These are phyloP conservation scores for Schizopygopsis malacanthus DNA, from an alignment of 2,797 vertebrate genomes.

Conservation along the genomic window DNA sequence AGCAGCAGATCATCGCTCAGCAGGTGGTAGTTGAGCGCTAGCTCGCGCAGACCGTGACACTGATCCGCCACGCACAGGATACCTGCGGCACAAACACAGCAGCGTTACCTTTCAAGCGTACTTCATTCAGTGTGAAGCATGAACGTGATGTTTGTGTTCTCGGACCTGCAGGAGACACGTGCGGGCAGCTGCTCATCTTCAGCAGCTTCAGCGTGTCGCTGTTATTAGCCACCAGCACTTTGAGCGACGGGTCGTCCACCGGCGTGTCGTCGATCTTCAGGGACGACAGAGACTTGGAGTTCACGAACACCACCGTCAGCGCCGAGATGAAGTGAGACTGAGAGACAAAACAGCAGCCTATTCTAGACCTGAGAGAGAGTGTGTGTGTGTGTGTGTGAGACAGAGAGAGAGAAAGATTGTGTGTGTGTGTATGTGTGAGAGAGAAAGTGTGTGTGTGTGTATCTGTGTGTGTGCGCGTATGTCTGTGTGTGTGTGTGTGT, in stretches of 20 bases:
- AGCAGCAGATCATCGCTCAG: conserved; percentile 85
- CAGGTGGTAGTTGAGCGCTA: conserved; percentile 87
- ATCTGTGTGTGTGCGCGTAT: not conserved
- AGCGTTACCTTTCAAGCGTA: too few relatives aligned
- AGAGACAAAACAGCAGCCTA: not conserved
- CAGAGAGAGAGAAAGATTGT: too few relatives aligned
- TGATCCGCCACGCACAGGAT: conserved; percentile 89
- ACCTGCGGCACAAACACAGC: conserved; percentile 66
- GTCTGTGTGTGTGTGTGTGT: rapidly evolving
- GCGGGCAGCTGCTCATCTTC: conserved; percentile 96
- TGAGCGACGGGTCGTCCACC: conserved; percentile 86
- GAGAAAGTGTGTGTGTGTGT: too few relatives aligned
- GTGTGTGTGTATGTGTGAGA: not conserved
- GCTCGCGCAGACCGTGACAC: conserved; percentile 84
- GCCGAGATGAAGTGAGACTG: conserved; percentile 84
- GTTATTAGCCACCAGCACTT: conserved; percentile 93
- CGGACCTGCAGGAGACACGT: conserved; percentile 63
- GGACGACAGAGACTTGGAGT: conserved; percentile 96
- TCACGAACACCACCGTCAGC: conserved; percentile 97
- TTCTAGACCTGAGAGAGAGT: not conserved
- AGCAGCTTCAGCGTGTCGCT: conserved; percentile 94
- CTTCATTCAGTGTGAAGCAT: too few relatives aligned
- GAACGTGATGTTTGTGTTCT: not conserved
- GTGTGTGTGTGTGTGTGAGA: not conserved
- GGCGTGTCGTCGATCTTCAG: conserved; percentile 96